phyloP scores from a whole-genome alignment of 1,140 invertebrate species.

The Procambarus virginalis region DNA sequence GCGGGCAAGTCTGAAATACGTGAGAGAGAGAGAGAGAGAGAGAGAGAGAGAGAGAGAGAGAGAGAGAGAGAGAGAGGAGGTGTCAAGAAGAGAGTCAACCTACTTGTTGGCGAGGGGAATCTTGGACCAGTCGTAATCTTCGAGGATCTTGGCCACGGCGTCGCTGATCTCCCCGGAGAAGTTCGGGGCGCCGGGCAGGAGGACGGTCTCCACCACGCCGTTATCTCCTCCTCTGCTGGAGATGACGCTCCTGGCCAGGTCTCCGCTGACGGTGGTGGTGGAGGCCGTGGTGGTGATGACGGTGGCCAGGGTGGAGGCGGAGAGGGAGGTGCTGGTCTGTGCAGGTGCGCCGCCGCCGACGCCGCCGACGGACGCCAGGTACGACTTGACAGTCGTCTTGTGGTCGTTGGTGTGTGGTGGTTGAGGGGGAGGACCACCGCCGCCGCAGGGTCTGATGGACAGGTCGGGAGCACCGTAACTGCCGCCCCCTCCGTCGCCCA shows the following conservation, averaged over 20 bases:
- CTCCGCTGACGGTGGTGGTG: neutral
- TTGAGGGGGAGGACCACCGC: neutral
- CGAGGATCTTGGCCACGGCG: conserved; percentile 83
- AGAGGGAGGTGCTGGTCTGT: neutral
- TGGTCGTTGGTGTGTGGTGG: neutral
- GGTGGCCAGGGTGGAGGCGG: conserved; percentile 2
- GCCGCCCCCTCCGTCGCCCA: conserved; percentile 1
- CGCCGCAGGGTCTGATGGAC: neutral
- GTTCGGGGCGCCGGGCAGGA: neutral
- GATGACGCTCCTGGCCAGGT: neutral
- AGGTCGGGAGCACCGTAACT: neutral
- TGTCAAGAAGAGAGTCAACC: conserved; percentile 37
- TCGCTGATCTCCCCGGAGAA: conserved; percentile 79
- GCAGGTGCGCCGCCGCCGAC: neutral
- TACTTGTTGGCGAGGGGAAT: conserved; percentile 87
- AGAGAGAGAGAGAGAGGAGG: neutral
- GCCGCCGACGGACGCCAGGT: neutral
- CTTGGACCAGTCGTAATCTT: conserved; percentile 90
- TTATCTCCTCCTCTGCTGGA: neutral
- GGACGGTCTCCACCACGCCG: neutral
- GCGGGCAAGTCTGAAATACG: too few relatives aligned
- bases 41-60: neutral
- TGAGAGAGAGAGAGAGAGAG: too few relatives aligned
- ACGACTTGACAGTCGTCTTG: conserved; percentile 28
- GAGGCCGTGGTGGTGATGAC: conserved; percentile 25